Evolutionary conservation across 1,140 invertebrate species (phyloP).

Genomic region (Archegozetes longisetosus): DNA sequence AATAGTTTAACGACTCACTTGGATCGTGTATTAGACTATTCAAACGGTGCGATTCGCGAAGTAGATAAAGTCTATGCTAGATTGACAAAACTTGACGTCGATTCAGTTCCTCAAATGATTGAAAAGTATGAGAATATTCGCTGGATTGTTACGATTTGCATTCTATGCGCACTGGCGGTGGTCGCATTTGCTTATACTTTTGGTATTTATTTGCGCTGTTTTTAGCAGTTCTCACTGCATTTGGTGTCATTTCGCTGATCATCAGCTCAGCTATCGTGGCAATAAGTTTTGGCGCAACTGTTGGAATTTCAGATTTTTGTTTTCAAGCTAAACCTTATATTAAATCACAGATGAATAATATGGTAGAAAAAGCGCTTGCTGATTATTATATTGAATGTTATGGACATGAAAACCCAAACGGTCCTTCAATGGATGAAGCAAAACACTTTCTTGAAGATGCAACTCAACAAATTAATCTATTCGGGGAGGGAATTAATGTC

Average conservation of each 20-base stretch:
- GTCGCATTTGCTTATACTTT: background rate
- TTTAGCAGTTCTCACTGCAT: background rate
- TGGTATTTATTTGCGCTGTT: background rate
- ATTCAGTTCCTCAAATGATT: background rate
- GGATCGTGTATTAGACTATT: too few species aligned
- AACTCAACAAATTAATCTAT: background rate
- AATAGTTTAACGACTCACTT: too few species aligned
- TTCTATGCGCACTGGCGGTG: background rate
- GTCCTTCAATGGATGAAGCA: background rate
- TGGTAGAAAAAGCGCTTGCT: background rate
- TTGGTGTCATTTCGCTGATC: background rate
- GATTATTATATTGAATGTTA: background rate
- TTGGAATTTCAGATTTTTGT: background rate
- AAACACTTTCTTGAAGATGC: background rate
- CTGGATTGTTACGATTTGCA: background rate
- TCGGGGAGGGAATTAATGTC: too few species aligned
- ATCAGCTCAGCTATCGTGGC: background rate
- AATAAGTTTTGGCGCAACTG: background rate
- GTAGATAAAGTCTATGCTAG: too few species aligned
- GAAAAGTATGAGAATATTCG: background rate
- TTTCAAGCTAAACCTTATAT: background rate
- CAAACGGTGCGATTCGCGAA: too few species aligned
- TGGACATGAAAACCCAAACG: background rate
- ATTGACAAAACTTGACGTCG: background rate
- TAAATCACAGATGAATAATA: background rate